Evolutionary conservation across 2,113 vertebrate species (phyloP).

Genomic region (Carollia perspicillata): DNA sequence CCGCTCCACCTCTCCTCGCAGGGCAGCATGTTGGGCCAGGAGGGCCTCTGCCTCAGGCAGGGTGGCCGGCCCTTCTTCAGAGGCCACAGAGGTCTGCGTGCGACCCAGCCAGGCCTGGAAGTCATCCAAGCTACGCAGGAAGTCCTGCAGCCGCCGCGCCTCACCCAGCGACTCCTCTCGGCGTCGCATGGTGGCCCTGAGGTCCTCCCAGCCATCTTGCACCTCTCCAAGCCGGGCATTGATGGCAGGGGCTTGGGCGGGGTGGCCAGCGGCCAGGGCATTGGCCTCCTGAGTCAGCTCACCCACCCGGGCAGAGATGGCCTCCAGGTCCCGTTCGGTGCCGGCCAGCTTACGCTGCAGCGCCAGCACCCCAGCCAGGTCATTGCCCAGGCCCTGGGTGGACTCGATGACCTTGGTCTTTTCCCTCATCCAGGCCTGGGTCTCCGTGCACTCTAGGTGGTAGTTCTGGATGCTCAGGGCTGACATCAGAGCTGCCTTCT

Average conservation of each 20-base stretch:
- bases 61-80: slow-evolving; percentile 92
- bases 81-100: slow-evolving; percentile 92
- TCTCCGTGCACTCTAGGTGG: slow-evolving; percentile 95
- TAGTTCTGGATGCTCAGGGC: slow-evolving; percentile 96
- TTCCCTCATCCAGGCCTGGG: slow-evolving; percentile 94
- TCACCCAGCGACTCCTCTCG: slow-evolving; percentile 93
- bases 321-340: slow-evolving; percentile 93
- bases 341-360: slow-evolving; percentile 94
- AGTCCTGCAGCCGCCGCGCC: slow-evolving; percentile 92
- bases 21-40: slow-evolving; percentile 89
- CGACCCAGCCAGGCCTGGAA: slow-evolving; percentile 95
- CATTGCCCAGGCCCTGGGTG: slow-evolving; percentile 92
- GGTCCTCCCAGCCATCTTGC: slow-evolving; percentile 90
- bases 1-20: slow-evolving; percentile 94
- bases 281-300: slow-evolving; percentile 87
- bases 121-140: slow-evolving; percentile 92
- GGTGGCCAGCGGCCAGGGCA: slow-evolving; percentile 86
- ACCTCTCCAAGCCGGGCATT: slow-evolving; percentile 82
- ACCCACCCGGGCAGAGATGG: slow-evolving; percentile 91
- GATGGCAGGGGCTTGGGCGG: slow-evolving; percentile 85
- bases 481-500: slow-evolving; percentile 90
- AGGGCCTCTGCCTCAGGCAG: slow-evolving; percentile 89
- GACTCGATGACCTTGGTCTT: slow-evolving; percentile 97
- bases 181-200: slow-evolving; percentile 88
- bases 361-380: slow-evolving; percentile 92